Percentiles rank a stretch among this genome's conserved stretches.
These are phyloP conservation scores for Epizoanthus scotinus DNA, from an alignment of 92 coral and sea anemone genomes.

Conservation along the genomic window DNA sequence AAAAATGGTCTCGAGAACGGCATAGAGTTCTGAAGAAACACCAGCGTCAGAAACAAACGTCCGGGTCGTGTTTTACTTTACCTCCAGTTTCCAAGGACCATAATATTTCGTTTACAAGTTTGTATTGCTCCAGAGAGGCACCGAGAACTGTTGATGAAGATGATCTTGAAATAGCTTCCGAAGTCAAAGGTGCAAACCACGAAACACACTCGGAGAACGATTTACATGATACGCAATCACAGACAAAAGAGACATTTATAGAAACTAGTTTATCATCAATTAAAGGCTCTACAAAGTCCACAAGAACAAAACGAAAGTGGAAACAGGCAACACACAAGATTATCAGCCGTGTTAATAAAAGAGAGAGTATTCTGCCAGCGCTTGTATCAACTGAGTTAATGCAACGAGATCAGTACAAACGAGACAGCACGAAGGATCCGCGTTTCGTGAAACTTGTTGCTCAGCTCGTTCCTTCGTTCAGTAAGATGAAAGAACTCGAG, in stretches of 20 bases:
- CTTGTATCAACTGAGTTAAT: background rate
- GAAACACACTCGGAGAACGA: background rate
- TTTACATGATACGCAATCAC: background rate
- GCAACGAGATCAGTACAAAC: background rate
- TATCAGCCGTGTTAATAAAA: background rate
- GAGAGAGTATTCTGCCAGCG: background rate
- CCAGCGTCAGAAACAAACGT: background rate
- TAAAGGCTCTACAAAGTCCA: background rate
- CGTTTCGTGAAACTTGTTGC: slow-evolving; percentile 38
- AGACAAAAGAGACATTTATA: background rate
- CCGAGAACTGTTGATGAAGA: background rate
- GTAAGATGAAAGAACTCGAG: background rate
- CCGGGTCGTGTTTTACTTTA: background rate
- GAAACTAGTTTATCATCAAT: background rate
- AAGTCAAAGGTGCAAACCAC: background rate
- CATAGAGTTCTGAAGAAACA: slow-evolving; percentile 6
- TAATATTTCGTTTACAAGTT: background rate
- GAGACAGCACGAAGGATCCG: slow-evolving; percentile 33
- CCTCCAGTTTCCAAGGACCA: slow-evolving; percentile 13
- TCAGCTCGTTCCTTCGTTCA: slow-evolving; percentile 26
- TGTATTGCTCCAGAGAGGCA: background rate
- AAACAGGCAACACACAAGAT: background rate
- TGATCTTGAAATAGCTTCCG: background rate
- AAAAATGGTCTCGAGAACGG: slow-evolving; percentile 8
- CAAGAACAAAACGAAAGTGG: slow-evolving; percentile 4